Evolutionary conservation across 2,113 vertebrate genomes (phyloP), one percentile per base, ranked within the genome.

Genomic region (Syrmaticus mikado): DNA sequence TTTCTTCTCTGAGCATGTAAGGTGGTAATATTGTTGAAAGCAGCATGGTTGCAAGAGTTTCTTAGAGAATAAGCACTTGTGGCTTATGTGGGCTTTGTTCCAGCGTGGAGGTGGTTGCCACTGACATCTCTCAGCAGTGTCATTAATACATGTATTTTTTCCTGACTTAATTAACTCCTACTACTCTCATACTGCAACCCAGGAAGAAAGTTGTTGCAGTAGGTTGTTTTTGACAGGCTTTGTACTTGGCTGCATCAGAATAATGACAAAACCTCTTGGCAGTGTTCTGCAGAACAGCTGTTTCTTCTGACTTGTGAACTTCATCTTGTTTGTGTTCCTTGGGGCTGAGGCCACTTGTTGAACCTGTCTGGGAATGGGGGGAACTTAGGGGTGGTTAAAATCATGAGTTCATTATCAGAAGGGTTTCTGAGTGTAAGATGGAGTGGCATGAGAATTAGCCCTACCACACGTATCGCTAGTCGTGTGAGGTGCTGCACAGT

Each of bases 31-130:
- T 55, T 82, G 9, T 20, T 0, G 2, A 57, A 76, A 61, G 38
- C 11, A 2, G 55, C 53, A 53, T 3, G 32, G 82, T 76, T 93
- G 93, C 50, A 21, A 45, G 57, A 24, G 55, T 81, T 94, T 83
- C 70, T 86, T 52, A 6, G 57, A 77, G 85, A 92, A 88, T 46
- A 67, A 90, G 70, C 48, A 28, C 40, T 62, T 48, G 81, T 76
- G 74, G 66, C 66, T 92, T 46, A 11, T 11, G 13, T 73, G n/a
- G 86, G 70, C 81, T 93, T 73, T 58, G 53, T 61, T 84, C 74
- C 92, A 84, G 43, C 30, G 57, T 82, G 80, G 80, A 93, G 89
- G 81, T 93, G 83, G 82, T 57, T 87, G 45, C 76, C 85, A 65
- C 81, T 90, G 77, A 68, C 45, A 55, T 50, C 53, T 60, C 6